These are phyloP conservation scores for Pseudomyrmex sp. DNA, from an alignment of 1,140 invertebrate genomes.

Conservation along the genomic window DNA sequence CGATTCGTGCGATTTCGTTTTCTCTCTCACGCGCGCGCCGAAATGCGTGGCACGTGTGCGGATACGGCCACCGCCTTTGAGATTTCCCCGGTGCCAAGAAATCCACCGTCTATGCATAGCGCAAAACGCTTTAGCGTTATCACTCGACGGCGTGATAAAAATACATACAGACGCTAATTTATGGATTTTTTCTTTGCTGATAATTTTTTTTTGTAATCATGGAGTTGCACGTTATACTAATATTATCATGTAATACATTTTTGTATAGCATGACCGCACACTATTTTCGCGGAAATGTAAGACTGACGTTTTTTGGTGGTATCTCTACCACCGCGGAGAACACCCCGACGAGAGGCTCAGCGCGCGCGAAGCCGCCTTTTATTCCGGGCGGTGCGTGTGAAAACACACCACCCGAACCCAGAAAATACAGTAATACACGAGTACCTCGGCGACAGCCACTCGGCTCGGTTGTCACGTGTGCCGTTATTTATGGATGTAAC, in stretches of 20 bases:
- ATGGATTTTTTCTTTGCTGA: neutral
- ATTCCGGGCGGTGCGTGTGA: constrained; percentile 48
- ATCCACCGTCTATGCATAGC: constrained; percentile 31
- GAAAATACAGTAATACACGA: constrained; percentile 64
- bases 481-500: constrained; percentile 81
- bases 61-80: constrained; percentile 48
- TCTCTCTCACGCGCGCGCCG: constrained; percentile 53
- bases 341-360: constrained; percentile 42
- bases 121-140: constrained; percentile 40
- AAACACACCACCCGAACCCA: constrained; percentile 53
- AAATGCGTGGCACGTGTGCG: constrained; percentile 70
- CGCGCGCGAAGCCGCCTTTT: constrained; percentile 42
- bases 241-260: neutral
- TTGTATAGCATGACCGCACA: neutral
- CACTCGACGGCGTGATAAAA: neutral
- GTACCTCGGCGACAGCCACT: constrained; percentile 71
- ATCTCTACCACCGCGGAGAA: constrained; percentile 16
- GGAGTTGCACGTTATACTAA: neutral
- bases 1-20: constrained; percentile 54
- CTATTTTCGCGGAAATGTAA: constrained; percentile 26
- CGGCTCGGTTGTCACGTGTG: constrained; percentile 76
- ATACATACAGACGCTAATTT: constrained; percentile 1
- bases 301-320: constrained; percentile 33
- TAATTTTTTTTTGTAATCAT: neutral
- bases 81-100: constrained; percentile 33